These are phyloP conservation scores for Trachelus stipa DNA, from an alignment of 2,888 invertebrate species.

Conservation along the genomic window DNA sequence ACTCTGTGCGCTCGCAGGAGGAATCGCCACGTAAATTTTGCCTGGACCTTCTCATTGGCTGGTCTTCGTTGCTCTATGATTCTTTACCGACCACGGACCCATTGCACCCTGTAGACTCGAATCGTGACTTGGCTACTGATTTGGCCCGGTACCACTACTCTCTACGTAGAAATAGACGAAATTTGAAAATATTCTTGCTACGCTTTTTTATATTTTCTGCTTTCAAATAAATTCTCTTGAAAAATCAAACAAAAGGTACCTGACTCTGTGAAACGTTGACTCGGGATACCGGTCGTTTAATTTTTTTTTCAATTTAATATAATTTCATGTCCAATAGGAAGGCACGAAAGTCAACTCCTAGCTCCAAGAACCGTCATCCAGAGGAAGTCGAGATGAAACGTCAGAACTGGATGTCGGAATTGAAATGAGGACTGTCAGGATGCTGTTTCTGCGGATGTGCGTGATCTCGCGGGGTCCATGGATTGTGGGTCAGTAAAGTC, in stretches of 20 bases:
- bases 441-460: neutral
- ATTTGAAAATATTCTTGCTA: neutral
- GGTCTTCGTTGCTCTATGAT: neutral
- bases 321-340: neutral
- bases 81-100: neutral
- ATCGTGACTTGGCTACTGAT: neutral
- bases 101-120: neutral
- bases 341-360: neutral
- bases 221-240: neutral
- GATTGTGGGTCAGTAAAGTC: neutral
- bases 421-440: neutral
- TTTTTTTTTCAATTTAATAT: neutral
- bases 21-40: constrained; percentile 10
- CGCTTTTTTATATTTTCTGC: neutral
- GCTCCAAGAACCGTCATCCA: neutral
- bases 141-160: neutral
- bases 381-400: neutral
- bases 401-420: neutral
- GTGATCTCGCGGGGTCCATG: neutral
- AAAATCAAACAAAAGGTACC: neutral
- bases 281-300: neutral
- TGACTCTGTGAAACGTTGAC: neutral
- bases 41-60: neutral
- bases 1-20: neutral
- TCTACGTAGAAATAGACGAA: neutral